Evolutionary conservation across 2,888 invertebrate species (phyloP), one percentile per base, ranked within the genome.

Genomic region (Mesorhabditis belari): DNA sequence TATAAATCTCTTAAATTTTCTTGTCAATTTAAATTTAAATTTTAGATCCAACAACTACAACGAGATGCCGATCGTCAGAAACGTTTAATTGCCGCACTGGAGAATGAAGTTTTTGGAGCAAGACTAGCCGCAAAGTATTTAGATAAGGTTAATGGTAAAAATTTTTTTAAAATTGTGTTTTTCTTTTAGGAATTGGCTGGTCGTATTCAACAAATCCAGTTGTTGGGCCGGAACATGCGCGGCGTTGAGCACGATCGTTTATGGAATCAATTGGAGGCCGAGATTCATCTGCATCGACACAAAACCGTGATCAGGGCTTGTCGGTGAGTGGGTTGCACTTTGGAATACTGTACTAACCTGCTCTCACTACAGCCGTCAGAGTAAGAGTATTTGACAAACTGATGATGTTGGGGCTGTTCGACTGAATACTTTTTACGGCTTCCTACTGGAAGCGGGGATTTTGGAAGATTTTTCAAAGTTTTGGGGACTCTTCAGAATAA

Each of bases 101-200:
- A 90, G 80, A 88, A 88, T 19, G 90, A 91, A 82, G 87, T 91
- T 5, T 90, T 88, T 80, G 90, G 90, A 49, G 90, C 90, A 17
- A 87, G 89, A 76, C 83, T 91, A 69, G 90, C 90, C 9, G 90
- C 90, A 12, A 90, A 90, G 80, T 91, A 91, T 81, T 83, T 91
- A 70, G 90, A 91, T 82, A 91, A 91, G 81, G 64, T 64, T 23
- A n/a, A n/a, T n/a, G n/a, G n/a, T n/a, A n/a, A n/a, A n/a, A n/a
- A 90, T 90, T 81, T 82, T 90, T 51, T 9, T 51, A 12, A 9
- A 12, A 12, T n/a, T 19, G 9, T 21, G 25, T 21, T n/a, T 55
- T n/a, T 12, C 19, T 55, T 69, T 54, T 61, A 62, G 69, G 77
- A 75, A 49, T 62, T 81, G 28, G 79, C 80, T 4, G 79, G 77